These are phyloP conservation scores for Nesidiocoris tenuis DNA, from an alignment of 2,888 invertebrate genomes.

Conservation along the genomic window DNA sequence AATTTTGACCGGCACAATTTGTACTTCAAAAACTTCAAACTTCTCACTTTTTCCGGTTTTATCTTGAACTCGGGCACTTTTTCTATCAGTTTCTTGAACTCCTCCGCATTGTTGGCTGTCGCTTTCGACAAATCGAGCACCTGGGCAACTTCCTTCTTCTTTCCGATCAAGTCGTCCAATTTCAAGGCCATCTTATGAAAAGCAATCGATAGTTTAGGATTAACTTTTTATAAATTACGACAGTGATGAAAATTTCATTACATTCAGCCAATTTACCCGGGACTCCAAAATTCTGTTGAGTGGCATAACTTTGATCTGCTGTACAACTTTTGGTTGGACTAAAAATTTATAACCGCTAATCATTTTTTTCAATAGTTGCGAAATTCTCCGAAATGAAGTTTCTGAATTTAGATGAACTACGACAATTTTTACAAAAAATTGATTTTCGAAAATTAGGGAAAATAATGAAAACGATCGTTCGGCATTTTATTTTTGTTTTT, in stretches of 20 bases:
- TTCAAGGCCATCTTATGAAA: slow-evolving; percentile 50
- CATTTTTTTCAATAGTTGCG: slow-evolving; percentile 19
- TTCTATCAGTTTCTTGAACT: slow-evolving; percentile 77
- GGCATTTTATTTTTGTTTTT: no score
- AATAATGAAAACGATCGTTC: no score
- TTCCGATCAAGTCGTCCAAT: slow-evolving; percentile 77
- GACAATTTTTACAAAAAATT: background rate
- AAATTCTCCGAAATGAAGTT: background rate
- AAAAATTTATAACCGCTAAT: slow-evolving; percentile 20
- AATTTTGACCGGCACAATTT: no score
- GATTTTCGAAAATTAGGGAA: no score
- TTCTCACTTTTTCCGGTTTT: slow-evolving; percentile 75
- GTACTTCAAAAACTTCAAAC: no score
- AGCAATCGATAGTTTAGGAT: background rate
- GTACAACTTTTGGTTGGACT: slow-evolving; percentile 7
- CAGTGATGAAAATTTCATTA: background rate
- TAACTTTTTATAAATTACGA: background rate
- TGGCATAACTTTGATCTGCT: slow-evolving; percentile 28
- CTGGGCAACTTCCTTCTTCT: slow-evolving; percentile 80
- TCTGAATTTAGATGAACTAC: background rate
- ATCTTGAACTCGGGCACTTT: slow-evolving; percentile 89
- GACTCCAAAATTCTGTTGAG: slow-evolving; percentile 28
- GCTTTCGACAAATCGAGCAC: slow-evolving; percentile 82
- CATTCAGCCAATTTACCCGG: slow-evolving; percentile 5
- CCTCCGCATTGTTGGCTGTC: slow-evolving; percentile 74